These are phyloP conservation scores for Lepidurus packardi DNA, from an alignment of 1,140 invertebrate species.

Conservation along the genomic window DNA sequence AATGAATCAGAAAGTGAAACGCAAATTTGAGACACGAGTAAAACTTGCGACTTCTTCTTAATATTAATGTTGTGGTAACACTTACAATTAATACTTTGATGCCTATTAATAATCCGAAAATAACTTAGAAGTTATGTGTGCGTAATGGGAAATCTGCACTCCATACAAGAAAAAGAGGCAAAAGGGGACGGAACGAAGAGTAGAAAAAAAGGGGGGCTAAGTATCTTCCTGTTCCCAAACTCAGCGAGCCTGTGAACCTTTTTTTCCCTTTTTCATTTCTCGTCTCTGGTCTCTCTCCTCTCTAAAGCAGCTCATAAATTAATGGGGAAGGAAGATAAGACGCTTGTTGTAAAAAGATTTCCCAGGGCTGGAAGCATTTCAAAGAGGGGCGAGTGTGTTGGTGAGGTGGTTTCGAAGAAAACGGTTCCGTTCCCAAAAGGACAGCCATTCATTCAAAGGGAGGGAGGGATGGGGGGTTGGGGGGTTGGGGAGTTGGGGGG, in stretches of 20 bases:
- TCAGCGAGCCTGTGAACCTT: constrained; percentile 17
- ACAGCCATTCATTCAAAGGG: too few relatives aligned
- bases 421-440: too few relatives aligned
- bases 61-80: too few relatives aligned
- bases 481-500: too few relatives aligned
- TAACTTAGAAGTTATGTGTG: background rate
- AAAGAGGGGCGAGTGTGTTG: background rate
- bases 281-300: background rate
- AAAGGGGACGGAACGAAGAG: background rate
- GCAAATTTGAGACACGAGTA: too few relatives aligned
- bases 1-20: too few relatives aligned
- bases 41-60: too few relatives aligned
- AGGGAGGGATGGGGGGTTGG: too few relatives aligned
- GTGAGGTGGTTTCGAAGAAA: background rate
- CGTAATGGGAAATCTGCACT: background rate
- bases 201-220: constrained; percentile 14
- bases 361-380: constrained; percentile 4
- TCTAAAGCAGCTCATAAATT: constrained; percentile 20
- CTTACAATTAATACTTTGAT: too few relatives aligned
- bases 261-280: background rate
- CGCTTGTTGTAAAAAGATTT: constrained; percentile 12
- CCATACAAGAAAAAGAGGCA: background rate
- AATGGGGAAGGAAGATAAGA: constrained; percentile 21
- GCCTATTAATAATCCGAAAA: too few relatives aligned
- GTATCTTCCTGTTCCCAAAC: constrained; percentile 3